Evolutionary conservation across 2,888 invertebrate genomes (phyloP).

Genomic region (Embidobia sp.): DNA sequence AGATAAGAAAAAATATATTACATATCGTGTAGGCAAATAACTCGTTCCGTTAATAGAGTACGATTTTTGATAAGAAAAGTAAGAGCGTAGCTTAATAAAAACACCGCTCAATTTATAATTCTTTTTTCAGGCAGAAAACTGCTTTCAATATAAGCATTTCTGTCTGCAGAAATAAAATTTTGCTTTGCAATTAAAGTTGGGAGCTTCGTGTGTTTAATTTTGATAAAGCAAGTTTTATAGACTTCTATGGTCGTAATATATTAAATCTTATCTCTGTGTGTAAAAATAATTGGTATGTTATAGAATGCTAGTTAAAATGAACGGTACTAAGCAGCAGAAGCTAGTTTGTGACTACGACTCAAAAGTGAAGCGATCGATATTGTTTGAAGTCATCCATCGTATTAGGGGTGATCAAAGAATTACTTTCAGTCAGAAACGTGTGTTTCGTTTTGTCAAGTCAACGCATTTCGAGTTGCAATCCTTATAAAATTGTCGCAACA

Average conservation of each 20-base stretch:
- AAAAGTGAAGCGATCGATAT: conserved; percentile 9
- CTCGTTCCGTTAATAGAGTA: no score
- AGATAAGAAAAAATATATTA: conserved; percentile 61
- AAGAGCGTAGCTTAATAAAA: no score
- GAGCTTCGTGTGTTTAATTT: neutral
- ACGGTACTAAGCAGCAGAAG: conserved; percentile 54
- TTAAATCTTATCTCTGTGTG: conserved; percentile 54
- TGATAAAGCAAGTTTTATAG: neutral
- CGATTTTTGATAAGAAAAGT: no score
- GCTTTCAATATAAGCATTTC: no score
- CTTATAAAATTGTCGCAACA: conserved; percentile 22
- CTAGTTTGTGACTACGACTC: conserved; percentile 23
- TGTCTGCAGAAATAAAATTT: no score
- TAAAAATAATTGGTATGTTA: conserved; percentile 49
- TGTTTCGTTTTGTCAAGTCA: conserved; percentile 8
- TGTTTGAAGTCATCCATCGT: conserved; percentile 5
- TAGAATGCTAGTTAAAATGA: conserved; percentile 51
- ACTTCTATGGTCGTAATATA: conserved; percentile 42
- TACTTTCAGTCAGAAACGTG: conserved; percentile 20
- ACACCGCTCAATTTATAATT: no score
- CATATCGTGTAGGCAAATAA: conserved; percentile 46
- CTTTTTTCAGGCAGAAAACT: no score
- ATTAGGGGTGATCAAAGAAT: conserved; percentile 22
- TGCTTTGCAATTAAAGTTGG: no score
- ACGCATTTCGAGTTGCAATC: conserved; percentile 18